Percentiles rank a stretch among this genome's conserved stretches.
phyloP scores from a whole-genome alignment of 1,140 invertebrate genomes.

The Trichomalopsis sarcophagae region DNA sequence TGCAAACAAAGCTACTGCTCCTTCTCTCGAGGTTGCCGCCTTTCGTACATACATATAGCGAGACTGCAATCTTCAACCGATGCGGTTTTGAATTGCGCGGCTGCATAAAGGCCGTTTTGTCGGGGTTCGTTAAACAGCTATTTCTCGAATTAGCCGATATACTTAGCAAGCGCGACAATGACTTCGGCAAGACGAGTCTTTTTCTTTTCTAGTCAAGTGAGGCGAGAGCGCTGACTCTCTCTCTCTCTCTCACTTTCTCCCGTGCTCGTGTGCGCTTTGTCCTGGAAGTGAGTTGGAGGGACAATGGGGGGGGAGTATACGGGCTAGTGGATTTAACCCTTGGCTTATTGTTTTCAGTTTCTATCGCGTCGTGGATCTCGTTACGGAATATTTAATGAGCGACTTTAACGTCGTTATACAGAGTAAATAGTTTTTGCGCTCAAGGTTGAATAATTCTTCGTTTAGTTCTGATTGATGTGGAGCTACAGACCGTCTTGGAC shows the following conservation, averaged over 20 bases:
- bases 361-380: neutral
- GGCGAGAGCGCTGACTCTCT: neutral
- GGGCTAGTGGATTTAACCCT: neutral
- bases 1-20: neutral
- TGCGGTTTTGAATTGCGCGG: neutral
- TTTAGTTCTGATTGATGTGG: no score
- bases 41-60: neutral
- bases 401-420: neutral
- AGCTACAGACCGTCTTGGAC: neutral
- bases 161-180: constrained; percentile 9
- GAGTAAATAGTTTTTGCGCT: no score
- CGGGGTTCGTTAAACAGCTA: constrained; percentile 6
- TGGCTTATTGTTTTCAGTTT: neutral
- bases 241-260: neutral
- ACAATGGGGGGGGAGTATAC: neutral
- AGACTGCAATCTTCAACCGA: neutral
- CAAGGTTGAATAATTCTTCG: no score
- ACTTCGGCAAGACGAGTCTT: neutral
- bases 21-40: neutral
- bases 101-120: neutral
- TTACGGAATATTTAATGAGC: neutral
- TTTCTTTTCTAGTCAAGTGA: neutral
- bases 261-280: neutral
- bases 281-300: neutral
- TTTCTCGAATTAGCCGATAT: constrained; percentile 17